Conservation (phyloP, 2,113 vertebrate species). For the Cephalopterus ornatus region DNA sequence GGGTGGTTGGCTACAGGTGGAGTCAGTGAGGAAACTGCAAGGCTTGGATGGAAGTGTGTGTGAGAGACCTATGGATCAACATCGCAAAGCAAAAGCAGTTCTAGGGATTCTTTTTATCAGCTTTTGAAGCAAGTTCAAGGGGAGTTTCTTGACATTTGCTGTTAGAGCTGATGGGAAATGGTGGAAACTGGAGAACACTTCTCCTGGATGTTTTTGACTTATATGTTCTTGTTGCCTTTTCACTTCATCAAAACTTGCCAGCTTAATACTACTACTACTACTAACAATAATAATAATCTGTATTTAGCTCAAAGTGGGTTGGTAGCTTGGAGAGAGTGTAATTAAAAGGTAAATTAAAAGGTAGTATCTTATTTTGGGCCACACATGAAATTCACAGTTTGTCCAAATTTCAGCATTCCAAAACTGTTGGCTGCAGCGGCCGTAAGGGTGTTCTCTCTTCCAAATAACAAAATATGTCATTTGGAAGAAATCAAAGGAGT, state of each 20-base stretch:
- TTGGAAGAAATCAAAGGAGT: not conserved
- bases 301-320: not conserved
- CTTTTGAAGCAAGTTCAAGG: not conserved
- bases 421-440: not conserved
- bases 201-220: not conserved
- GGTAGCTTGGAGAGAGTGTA: not conserved
- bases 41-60: not conserved
- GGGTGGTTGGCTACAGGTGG: not conserved
- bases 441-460: not conserved
- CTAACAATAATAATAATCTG: not conserved
- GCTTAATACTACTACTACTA: not conserved
- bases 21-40: not conserved
- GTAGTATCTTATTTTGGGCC: not conserved
- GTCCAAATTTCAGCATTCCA: not conserved
- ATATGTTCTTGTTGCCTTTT: not conserved
- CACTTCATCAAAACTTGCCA: not conserved
- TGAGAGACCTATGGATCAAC: not conserved
- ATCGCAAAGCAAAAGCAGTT: accelerated
- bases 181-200: not conserved
- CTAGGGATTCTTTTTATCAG: not conserved
- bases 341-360: not conserved
- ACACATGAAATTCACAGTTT: not conserved
- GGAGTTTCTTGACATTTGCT: not conserved
- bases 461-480: not conserved
- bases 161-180: not conserved